Base-by-base conservation (phyloP, 2,888 invertebrate genomes). In the Philonicus albiceps region DNA sequence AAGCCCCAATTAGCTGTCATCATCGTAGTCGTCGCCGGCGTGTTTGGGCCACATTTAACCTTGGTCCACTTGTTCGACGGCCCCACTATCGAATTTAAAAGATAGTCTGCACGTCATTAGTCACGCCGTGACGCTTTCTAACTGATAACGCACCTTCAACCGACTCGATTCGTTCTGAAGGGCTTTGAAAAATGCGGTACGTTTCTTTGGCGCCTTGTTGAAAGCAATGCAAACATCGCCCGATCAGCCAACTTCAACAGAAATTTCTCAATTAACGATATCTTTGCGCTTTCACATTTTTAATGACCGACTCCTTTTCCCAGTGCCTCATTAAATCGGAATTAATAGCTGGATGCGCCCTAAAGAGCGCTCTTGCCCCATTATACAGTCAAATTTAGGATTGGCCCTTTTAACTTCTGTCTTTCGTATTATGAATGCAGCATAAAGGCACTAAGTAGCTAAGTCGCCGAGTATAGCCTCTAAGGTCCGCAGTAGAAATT, bases 21-120 rank as follows among this genome's bases (percentile, higher is more conserved):
- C 34, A 19, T 53, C 49, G n/a, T 16, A 13, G 43, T 16, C 53
- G 53, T 19, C n/a, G 53, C 19, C 64, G 27, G 64, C 81, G 37
- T 81, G 55, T 64, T 34, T 37, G 37, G 64, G 30, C 34, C 19
- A 19, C 81, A 64, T 83, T 83, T 64, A 30, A 83, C 81, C 81
- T 83, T 83, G 81, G 37, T 83, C 81, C 81, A 83, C 55, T 80
- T 83, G 81, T 83, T 83, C 37, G 78, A 27, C 64, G 64, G 27
- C 64, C 27, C 19, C 64, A 64, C 64, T 64, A 75, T 75, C 75
- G 37, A 30, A 37, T 30, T 75, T n/a, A 8, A 30, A 31, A 75
- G 75, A 64, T 64, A 64, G 64, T 11, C 11, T 3, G 27, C 64
- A 27, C 64, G 64, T 64, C 64, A 64, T 64, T 64, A 64, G 64